phyloP scores from a whole-genome alignment of 2,113 vertebrate genomes.

The Malurus alboscapulatus region DNA sequence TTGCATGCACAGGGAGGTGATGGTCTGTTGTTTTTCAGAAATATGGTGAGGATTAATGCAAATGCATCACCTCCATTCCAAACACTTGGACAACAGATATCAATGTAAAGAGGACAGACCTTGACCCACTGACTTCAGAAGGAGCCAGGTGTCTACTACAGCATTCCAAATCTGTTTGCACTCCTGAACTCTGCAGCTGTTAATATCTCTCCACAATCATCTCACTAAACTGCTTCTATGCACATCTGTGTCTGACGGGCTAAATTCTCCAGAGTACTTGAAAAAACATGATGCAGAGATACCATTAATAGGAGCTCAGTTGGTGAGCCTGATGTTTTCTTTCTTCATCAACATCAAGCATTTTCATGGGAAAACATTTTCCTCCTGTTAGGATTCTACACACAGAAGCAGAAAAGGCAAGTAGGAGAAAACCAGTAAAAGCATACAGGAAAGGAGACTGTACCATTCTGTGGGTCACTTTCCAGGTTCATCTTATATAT shows the following conservation, averaged over 20 bases:
- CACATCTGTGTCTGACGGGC: neutral
- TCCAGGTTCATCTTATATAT: neutral
- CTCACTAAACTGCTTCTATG: neutral
- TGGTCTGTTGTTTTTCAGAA: neutral
- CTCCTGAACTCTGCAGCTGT: constrained; percentile 36
- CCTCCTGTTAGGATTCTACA: neutral
- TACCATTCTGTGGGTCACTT: neutral
- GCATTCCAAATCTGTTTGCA: neutral
- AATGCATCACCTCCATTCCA: neutral
- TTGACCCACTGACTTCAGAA: neutral
- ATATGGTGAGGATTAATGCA: neutral
- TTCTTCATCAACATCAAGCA: neutral
- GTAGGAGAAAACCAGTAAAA: neutral
- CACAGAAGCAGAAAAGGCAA: neutral
- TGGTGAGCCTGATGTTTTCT: neutral
- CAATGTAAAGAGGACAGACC: neutral
- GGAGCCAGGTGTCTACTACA: neutral
- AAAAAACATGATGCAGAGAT: neutral
- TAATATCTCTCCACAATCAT: neutral
- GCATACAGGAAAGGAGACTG: neutral
- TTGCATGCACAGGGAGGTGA: neutral
- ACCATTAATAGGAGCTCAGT: neutral
- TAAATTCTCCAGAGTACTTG: neutral
- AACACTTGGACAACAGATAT: neutral
- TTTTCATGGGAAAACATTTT: neutral